Evolutionary conservation across 2,888 invertebrate genomes (phyloP), one percentile per base, ranked within the genome.

Genomic region (Tetranychus truncatus): DNA sequence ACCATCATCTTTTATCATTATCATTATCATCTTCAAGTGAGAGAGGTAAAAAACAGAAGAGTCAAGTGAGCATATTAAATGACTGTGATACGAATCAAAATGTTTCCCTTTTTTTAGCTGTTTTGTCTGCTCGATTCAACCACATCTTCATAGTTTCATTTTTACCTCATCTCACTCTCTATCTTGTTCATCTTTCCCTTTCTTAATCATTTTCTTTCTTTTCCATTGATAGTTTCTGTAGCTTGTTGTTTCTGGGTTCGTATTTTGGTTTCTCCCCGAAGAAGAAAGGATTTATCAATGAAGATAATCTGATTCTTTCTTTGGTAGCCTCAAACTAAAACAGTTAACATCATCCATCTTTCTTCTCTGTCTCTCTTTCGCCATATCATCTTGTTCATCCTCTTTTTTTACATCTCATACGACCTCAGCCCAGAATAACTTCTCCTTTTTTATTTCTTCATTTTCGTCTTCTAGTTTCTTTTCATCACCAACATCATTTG

Each of bases 301-400:
- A 55, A 55, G 55, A 15, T 55, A 15, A 55, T 55, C 55, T 55
- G 55, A 55, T 55, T 55, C 55, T 55, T 55, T 55, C 55, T 55
- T 15, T 55, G 55, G 55, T 55, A 55, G 55, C 55, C 55, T 15
- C 55, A 15, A 15, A 55, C 15, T 15, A 55, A 15, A 55, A 55
- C 11, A 55, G 9, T 55, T 20, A 24, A 24, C 46, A 18, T 72
- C 44, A 24, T 24, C 24, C 72, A 15, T 24, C 24, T 24, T 72
- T n/a, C n/a, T 24, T 45, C 72, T 72, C 72, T 21, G 21, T 72
- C n/a, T 15, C 34, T 21, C 72, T 72, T 44, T 45, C 72, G 45
- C 44, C 15, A 45, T 72, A 20, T 24, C 69, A 69, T 55, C 55
- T 15, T 55, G 5, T 55, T 55, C 15, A 55, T 55, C 55, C 55